Conservation (phyloP, 2,797 vertebrate genomes). For the Adrianichthys oophorus region DNA sequence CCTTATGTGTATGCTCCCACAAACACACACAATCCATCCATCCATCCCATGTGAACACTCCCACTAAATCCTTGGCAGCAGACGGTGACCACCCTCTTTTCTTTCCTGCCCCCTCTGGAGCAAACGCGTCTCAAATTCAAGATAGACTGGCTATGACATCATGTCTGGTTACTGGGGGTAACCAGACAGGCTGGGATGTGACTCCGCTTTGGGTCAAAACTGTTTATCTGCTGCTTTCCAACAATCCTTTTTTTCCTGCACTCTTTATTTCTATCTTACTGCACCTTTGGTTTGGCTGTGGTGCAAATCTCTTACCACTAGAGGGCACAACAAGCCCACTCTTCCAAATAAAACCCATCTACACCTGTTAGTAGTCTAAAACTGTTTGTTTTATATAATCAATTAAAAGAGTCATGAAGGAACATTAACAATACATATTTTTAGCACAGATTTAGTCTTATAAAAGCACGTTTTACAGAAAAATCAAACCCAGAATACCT, state of each 20-base stretch:
- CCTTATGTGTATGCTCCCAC: conserved; percentile 51
- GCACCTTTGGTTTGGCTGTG: conserved; percentile 22
- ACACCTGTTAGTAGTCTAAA: no score
- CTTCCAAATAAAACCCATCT: background rate
- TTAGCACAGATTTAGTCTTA: background rate
- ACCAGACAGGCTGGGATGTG: conserved; percentile 89
- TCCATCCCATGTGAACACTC: conserved; percentile 66
- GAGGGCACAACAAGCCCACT: conserved; percentile 57
- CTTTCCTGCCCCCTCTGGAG: conserved; percentile 71
- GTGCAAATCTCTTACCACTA: conserved; percentile 40
- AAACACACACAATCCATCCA: conserved; percentile 54
- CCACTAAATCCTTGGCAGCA: conserved; percentile 81
- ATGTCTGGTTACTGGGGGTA: conserved; percentile 92
- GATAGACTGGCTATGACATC: conserved; percentile 92
- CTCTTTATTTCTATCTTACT: conserved; percentile 48
- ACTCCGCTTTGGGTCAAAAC: conserved; percentile 81
- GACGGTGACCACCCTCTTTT: conserved; percentile 78
- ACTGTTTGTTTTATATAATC: no score
- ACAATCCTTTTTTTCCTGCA: conserved; percentile 32
- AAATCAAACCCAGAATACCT: no score
- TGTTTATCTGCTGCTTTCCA: conserved; percentile 32
- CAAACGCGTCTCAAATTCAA: conserved; percentile 83
- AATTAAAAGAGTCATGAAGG: no score
- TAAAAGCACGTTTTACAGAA: conserved; percentile 8
- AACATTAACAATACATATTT: no score